phyloP scores from a whole-genome alignment of 2,113 vertebrate species.

The Sinocyclocheilus anophthalmus region DNA sequence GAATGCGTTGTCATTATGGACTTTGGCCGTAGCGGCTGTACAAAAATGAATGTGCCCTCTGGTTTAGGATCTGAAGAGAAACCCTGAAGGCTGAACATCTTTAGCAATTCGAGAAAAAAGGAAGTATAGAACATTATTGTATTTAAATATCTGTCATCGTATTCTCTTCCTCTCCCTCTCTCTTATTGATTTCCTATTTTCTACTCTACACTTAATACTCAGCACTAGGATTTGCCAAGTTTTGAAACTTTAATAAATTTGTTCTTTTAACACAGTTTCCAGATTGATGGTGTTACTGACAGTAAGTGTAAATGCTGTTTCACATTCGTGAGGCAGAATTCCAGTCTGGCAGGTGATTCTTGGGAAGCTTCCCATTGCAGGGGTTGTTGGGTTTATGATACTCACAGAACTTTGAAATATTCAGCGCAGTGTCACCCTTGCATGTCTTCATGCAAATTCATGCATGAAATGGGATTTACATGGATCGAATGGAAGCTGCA shows the following conservation, averaged over 20 bases:
- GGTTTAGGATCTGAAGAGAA: too few relatives aligned
- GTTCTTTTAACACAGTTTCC: conserved; percentile 6
- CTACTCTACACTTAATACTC: not conserved
- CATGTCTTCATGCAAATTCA: conserved; percentile 31
- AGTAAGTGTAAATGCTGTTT: conserved; percentile 25
- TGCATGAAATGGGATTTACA: not conserved
- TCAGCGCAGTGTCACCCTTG: not conserved
- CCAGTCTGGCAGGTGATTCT: not conserved
- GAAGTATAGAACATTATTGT: not conserved
- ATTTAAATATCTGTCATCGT: not conserved
- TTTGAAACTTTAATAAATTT: not conserved
- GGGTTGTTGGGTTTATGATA: conserved; percentile 56
- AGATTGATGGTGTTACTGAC: not conserved
- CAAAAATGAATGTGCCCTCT: too few relatives aligned
- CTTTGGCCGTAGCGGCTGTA: too few relatives aligned
- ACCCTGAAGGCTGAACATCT: too few relatives aligned
- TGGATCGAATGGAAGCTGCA: conserved; percentile 6
- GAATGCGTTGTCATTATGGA: too few relatives aligned
- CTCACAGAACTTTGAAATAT: conserved; percentile 4
- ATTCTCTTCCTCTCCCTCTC: not conserved
- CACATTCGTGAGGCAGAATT: not conserved
- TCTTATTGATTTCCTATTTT: not conserved
- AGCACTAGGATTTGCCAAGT: not conserved
- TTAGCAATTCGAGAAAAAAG: too few relatives aligned
- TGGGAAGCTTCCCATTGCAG: conserved; percentile 52